phyloP scores from a whole-genome alignment of 2,113 vertebrate genomes.

The Tragulus kanchil region DNA sequence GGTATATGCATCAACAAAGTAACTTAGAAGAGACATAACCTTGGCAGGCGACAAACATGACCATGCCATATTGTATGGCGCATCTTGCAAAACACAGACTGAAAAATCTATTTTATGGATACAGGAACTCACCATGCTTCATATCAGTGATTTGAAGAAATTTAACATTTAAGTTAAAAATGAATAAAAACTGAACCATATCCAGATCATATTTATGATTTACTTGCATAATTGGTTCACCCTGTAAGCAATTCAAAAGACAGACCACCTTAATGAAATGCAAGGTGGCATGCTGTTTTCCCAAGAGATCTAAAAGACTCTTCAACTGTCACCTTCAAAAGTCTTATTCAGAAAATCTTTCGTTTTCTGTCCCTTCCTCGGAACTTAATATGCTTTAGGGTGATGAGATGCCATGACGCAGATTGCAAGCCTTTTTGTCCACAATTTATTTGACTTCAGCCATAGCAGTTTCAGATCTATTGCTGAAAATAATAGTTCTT shows the following conservation, averaged over 20 bases:
- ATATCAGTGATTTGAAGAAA: slow-evolving; percentile 34
- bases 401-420: neutral
- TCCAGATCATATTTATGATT: neutral
- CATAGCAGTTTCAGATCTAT: neutral
- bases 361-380: neutral
- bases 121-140: neutral
- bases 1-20: neutral
- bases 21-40: slow-evolving; percentile 3
- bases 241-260: neutral
- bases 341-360: neutral
- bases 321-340: neutral
- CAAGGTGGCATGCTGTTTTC: neutral
- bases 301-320: slow-evolving; percentile 7
- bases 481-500: neutral
- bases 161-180: slow-evolving; percentile 36
- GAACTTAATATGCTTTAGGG: neutral
- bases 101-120: neutral
- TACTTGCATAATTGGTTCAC: neutral
- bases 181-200: slow-evolving; percentile 5
- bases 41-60: neutral
- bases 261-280: neutral
- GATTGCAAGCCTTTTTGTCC: neutral
- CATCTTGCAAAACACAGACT: neutral
- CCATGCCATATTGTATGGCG: neutral
- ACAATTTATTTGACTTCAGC: neutral